These are phyloP conservation scores for Limanda limanda DNA, from an alignment of 2,113 vertebrate genomes.

Conservation along the genomic window DNA sequence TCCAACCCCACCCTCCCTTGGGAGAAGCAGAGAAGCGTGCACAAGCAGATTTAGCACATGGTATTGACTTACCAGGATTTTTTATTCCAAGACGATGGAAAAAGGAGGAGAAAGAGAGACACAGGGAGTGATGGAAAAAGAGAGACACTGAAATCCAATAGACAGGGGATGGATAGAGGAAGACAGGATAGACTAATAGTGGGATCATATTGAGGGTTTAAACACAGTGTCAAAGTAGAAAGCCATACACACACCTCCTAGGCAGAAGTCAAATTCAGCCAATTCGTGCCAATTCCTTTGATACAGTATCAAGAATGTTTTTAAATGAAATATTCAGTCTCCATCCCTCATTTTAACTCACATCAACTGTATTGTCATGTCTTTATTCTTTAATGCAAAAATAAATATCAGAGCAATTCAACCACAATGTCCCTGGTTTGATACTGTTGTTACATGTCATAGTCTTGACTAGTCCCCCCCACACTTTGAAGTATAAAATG, in stretches of 20 bases:
- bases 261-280: neutral
- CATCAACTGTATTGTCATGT: no score
- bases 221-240: constrained; percentile 34
- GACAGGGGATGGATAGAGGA: constrained; percentile 21
- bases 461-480: no score
- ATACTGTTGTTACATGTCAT: no score
- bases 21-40: constrained; percentile 58
- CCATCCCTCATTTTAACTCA: no score
- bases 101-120: constrained; percentile 22
- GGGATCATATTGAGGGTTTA: constrained; percentile 31
- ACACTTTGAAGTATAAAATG: no score
- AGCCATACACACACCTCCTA: constrained; percentile 17
- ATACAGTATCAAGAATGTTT: no score
- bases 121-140: constrained; percentile 26
- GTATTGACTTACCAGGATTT: constrained; percentile 70
- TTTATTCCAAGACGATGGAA: constrained; percentile 43
- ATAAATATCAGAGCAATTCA: no score
- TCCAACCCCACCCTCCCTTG: constrained; percentile 16
- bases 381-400: no score
- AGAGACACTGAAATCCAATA: constrained; percentile 48
- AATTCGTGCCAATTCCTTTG: no score
- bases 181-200: constrained; percentile 16
- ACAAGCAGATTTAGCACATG: constrained; percentile 72
- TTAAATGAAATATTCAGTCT: no score
- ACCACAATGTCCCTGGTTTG: neutral